These are phyloP conservation scores for Ashinkailepas kermadecensis DNA, from an alignment of 2,888 invertebrate species.

Conservation along the genomic window DNA sequence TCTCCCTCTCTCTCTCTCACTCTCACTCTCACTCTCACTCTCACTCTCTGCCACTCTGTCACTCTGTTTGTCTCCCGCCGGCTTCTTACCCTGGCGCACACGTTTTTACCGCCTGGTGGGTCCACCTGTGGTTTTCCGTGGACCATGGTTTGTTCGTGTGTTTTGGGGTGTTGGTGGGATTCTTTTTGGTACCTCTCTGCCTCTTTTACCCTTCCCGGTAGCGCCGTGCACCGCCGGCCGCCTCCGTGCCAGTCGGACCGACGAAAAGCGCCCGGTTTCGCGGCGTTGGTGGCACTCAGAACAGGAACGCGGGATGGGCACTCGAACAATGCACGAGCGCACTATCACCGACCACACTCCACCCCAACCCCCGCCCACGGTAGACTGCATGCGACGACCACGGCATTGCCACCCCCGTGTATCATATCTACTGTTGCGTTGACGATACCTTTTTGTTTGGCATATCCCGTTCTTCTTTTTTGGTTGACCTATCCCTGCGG, in stretches of 20 bases:
- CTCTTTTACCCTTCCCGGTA: not conserved
- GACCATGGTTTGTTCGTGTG: not conserved
- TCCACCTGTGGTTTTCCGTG: not conserved
- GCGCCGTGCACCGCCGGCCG: not conserved
- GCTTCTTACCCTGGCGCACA: not conserved
- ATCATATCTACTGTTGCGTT: not conserved
- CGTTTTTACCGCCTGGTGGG: not conserved
- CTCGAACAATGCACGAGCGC: not conserved
- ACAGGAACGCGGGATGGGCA: not conserved
- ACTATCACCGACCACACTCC: not conserved
- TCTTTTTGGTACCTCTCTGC: not conserved
- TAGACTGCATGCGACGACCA: not conserved
- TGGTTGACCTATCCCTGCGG: not conserved
- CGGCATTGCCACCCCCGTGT: not conserved
- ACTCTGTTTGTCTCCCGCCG: not conserved
- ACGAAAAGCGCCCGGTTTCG: not conserved
- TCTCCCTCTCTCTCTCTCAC: constrained; percentile 13
- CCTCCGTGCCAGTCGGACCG: not conserved
- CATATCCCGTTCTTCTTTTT: not conserved
- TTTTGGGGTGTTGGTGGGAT: not conserved
- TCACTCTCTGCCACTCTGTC: not conserved
- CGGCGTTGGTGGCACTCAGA: not conserved
- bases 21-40: constrained; percentile 22
- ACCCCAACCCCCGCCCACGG: not conserved
- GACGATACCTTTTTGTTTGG: not conserved